These are phyloP conservation scores for Aphodius sticticus DNA, from an alignment of 2,888 invertebrate species.

Conservation along the genomic window DNA sequence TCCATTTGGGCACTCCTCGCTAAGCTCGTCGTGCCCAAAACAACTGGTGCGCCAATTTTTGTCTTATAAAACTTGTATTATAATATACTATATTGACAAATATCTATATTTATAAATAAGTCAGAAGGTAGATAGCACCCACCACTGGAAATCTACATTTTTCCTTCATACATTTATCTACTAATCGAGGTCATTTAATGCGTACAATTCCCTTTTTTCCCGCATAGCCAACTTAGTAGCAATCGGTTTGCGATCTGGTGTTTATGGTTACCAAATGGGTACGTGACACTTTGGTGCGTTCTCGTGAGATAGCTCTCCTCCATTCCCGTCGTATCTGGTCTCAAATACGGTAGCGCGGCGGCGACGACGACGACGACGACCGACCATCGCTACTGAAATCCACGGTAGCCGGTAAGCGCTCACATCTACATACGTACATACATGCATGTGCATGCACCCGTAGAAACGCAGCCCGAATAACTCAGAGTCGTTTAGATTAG, in stretches of 20 bases:
- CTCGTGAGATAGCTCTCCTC: not conserved
- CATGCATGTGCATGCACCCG: conserved; percentile 37
- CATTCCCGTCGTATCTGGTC: not conserved
- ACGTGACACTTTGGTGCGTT: not conserved
- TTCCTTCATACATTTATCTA: not conserved
- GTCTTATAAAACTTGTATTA: too few relatives aligned
- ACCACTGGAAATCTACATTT: too few relatives aligned
- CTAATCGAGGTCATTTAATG: not conserved
- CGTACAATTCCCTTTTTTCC: not conserved
- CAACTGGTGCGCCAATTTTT: too few relatives aligned
- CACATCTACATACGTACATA: conserved; percentile 22
- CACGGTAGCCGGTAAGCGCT: conserved; percentile 12
- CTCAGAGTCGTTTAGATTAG: conserved; percentile 58
- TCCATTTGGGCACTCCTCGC: too few relatives aligned
- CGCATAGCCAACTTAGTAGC: not conserved
- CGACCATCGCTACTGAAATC: conserved; percentile 28
- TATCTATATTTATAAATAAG: too few relatives aligned
- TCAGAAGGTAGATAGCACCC: too few relatives aligned
- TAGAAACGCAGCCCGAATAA: conserved; percentile 55
- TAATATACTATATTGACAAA: too few relatives aligned
- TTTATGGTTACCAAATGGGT: conserved; percentile 4
- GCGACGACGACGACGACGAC: conserved; percentile 25
- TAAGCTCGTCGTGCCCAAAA: too few relatives aligned
- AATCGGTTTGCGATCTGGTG: not conserved
- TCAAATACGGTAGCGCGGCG: conserved; percentile 34